A percentile compares a stretch with the other conserved stretches of the same genome.
These are phyloP conservation scores for Patagioenas fasciata DNA, from an alignment of 2,113 vertebrate genomes.

Conservation along the genomic window DNA sequence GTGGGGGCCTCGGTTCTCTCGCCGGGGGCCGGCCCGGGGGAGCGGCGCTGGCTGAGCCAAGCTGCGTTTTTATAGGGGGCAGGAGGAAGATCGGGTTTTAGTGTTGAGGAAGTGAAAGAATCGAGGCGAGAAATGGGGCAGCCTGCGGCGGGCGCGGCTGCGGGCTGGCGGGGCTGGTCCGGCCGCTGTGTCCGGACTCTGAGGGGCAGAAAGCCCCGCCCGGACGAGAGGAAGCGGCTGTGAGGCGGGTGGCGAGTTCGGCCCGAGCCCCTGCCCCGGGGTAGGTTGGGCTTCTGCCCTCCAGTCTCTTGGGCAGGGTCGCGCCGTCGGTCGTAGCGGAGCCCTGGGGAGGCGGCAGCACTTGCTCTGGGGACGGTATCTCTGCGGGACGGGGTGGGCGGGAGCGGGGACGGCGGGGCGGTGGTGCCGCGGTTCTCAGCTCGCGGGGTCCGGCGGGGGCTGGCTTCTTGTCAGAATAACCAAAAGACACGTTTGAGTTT, in stretches of 20 bases:
- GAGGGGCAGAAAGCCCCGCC: neutral
- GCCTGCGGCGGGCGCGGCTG: neutral
- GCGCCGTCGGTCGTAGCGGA: neutral
- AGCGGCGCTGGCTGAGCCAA: neutral
- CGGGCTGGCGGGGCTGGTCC: neutral
- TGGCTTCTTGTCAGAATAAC: neutral
- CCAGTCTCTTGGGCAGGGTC: neutral
- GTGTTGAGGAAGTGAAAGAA: constrained; percentile 1
- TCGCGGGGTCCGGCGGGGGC: too few relatives aligned
- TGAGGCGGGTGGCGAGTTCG: neutral
- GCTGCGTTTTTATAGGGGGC: neutral
- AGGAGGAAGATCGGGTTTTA: neutral
- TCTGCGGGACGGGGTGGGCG: neutral
- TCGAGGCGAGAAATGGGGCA: neutral
- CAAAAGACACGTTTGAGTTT: neutral
- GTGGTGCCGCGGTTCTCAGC: neutral
- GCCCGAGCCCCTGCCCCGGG: neutral
- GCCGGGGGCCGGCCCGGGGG: neutral
- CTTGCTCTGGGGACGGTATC: neutral
- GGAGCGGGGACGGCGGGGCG: neutral
- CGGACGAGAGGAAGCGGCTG: too few relatives aligned
- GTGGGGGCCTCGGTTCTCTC: neutral
- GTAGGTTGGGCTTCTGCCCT: neutral
- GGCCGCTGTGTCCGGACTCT: neutral
- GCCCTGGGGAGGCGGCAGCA: neutral